phyloP scores from a whole-genome alignment of 2,797 vertebrate genomes.

The Brachyrhaphis roseni region DNA sequence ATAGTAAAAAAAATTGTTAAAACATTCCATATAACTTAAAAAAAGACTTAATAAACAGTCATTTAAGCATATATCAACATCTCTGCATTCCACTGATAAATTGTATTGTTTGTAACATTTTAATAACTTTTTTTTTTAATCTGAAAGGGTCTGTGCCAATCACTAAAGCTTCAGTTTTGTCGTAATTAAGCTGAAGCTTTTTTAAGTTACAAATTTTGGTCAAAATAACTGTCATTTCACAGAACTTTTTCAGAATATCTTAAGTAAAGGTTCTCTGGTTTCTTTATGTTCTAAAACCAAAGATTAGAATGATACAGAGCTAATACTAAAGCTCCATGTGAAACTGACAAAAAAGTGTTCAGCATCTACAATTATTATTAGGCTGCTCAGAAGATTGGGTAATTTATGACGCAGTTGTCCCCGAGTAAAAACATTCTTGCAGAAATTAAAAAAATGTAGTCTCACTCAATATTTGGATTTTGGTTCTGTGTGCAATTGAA shows the following conservation, averaged over 20 bases:
- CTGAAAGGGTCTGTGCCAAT: not conserved
- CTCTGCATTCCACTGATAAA: not conserved
- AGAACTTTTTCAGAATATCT: not conserved
- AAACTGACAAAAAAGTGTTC: not conserved
- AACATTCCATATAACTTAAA: too few species aligned
- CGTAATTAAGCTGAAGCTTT: not conserved
- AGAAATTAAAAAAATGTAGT: not conserved
- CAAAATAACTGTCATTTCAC: not conserved
- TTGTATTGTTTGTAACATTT: not conserved
- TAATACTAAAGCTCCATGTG: not conserved
- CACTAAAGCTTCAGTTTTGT: not conserved
- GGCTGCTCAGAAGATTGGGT: too few species aligned
- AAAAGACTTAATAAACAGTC: too few species aligned
- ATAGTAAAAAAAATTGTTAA: too few species aligned
- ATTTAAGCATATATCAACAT: too few species aligned
- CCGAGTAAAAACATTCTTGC: not conserved
- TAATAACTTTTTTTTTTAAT: not conserved
- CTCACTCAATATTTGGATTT: not conserved
- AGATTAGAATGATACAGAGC: not conserved
- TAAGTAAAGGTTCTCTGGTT: not conserved
- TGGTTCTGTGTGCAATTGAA: not conserved
- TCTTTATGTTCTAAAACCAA: not conserved
- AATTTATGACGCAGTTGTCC: not conserved
- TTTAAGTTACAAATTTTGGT: not conserved
- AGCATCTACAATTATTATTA: not conserved